Evolutionary conservation across 2,113 vertebrate species (phyloP), one percentile per base, ranked within the genome.

Genomic region (Tragelaphus strepsiceros): DNA sequence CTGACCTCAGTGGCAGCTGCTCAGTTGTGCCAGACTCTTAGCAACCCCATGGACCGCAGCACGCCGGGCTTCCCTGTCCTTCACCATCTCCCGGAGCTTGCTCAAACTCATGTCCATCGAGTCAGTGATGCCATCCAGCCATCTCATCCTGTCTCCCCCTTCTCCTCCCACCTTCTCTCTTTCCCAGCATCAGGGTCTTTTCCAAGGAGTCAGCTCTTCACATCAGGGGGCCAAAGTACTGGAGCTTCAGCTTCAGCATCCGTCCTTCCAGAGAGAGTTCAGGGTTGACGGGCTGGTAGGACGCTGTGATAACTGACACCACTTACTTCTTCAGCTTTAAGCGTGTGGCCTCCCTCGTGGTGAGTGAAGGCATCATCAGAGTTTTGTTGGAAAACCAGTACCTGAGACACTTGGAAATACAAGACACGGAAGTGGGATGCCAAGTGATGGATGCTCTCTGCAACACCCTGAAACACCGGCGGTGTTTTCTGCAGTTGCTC

Each of bases 231-330:
- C 71, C 71, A 7, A 4, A 43, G 35, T 6, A 24, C 12, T 77
- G 21, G 35, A 6, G 19, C 5, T 21, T 39, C n/a, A 22, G 67
- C 67, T 12, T 22, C 67, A 12, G 9, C n/a, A 2, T 6, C 67
- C 10, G 19, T 39, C 39, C 39, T 77, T 26, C 11, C 39, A 26
- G 71, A 14, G 22, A 14, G 12, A 1, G 12, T 3, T 7, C 71
- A 24, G 35, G 71, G 39, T 3, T 26, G 71, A 2, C 1, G 43
- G 43, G 43, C 43, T 10, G 4, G 14, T 0, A 1, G 43, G 77
- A 1, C 0, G 7, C 43, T 30, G 14, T 5, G 43, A 0, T 30
- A 22, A 53, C 1, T 4, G 53, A 24, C 2, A 0, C 21, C 6
- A 13, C 62, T 56, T 84, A 3, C 17, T 35, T 35, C 54, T 53